A percentile compares a stretch with the other conserved stretches of the same genome.
Conservation (phyloP, 2,113 vertebrate genomes). For the Chaetodon trifascialis region DNA sequence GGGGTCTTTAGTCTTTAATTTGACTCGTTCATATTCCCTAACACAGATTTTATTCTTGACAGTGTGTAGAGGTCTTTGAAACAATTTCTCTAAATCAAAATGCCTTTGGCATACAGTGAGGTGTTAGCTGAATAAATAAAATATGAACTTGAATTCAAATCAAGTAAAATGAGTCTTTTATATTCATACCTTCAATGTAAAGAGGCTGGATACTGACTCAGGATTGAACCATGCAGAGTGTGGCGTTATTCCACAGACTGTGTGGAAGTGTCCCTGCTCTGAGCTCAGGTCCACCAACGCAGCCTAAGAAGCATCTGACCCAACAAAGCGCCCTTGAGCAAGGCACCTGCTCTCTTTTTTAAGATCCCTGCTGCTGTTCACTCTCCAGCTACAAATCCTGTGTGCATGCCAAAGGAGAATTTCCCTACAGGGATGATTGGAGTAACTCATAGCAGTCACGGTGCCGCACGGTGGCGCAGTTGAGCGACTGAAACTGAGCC, state of each 20-base stretch:
- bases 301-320: background rate
- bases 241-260: background rate
- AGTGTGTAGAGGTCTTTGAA: background rate
- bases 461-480: constrained; percentile 69
- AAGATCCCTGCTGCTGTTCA: background rate
- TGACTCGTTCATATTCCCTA: background rate
- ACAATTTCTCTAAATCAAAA: background rate
- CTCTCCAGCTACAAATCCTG: no score
- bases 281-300: background rate
- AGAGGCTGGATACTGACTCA: background rate
- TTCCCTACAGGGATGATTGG: background rate
- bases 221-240: background rate
- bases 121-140: no score
- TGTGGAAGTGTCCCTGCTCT: background rate
- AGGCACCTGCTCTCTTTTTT: background rate
- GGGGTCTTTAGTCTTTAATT: background rate
- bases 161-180: background rate
- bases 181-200: background rate
- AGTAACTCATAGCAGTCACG: background rate
- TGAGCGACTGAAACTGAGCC: constrained; percentile 31
- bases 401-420: no score
- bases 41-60: background rate
- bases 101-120: background rate
- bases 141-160: no score
- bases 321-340: background rate